phyloP scores from a whole-genome alignment of 2,888 invertebrate species.

The Heteropelma amictum region DNA sequence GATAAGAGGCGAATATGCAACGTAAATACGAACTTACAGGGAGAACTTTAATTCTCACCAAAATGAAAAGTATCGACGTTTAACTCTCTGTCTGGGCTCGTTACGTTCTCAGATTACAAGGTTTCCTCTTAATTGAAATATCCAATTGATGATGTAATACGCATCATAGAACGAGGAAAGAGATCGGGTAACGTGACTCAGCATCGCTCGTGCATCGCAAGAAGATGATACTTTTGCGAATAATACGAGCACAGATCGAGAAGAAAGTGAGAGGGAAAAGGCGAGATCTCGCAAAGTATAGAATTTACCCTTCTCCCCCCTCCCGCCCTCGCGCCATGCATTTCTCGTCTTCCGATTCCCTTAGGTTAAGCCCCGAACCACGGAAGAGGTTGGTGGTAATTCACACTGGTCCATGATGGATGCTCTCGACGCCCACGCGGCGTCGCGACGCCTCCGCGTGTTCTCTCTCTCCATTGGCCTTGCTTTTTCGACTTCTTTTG shows the following conservation, averaged over 20 bases:
- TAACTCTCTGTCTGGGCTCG: slow-evolving; percentile 3
- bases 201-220: slow-evolving; percentile 16
- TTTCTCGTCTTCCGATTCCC: slow-evolving; percentile 56
- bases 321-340: too few species aligned
- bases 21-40: too few species aligned
- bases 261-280: background rate
- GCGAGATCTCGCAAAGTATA: too few species aligned
- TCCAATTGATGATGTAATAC: slow-evolving; percentile 1
- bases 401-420: slow-evolving; percentile 75
- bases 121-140: slow-evolving; percentile 14
- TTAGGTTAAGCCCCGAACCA: slow-evolving; percentile 58
- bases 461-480: slow-evolving; percentile 56
- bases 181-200: slow-evolving; percentile 12
- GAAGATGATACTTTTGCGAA: slow-evolving; percentile 1
- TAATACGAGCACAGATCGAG: background rate
- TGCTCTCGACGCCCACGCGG: slow-evolving; percentile 73
- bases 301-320: too few species aligned
- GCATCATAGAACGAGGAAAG: slow-evolving; percentile 18
- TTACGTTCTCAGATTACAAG: slow-evolving; percentile 17
- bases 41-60: too few species aligned
- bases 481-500: slow-evolving; percentile 34
- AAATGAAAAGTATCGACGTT: too few species aligned
- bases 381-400: slow-evolving; percentile 69
- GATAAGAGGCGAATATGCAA: too few species aligned
- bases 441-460: slow-evolving; percentile 72